Evolutionary conservation across 2,888 invertebrate genomes (phyloP).

Genomic region (Uropetala carovei): DNA sequence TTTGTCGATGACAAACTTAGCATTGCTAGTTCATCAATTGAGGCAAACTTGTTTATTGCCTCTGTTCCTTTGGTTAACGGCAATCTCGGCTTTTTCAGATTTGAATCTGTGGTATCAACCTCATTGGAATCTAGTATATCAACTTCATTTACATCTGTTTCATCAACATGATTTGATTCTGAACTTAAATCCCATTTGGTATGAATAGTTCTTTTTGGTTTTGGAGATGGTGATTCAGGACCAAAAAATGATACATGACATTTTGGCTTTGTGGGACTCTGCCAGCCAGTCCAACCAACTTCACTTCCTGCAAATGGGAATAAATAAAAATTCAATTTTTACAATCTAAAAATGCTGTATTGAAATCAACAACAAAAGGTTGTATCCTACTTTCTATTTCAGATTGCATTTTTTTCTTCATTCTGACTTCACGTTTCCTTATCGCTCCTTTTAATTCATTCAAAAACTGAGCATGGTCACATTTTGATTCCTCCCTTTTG

Average conservation of each 20-base stretch:
- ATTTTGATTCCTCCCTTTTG: not conserved
- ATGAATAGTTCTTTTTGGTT: slow-evolving; percentile 36
- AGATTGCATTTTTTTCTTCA: not conserved
- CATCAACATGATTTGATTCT: not conserved
- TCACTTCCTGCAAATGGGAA: not conserved
- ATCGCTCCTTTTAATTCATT: slow-evolving; percentile 14
- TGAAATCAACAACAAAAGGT: not conserved
- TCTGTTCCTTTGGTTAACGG: not conserved
- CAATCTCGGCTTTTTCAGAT: not conserved
- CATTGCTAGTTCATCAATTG: not conserved
- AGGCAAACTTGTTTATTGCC: slow-evolving; percentile 14
- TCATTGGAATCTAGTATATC: not conserved
- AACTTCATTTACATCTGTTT: not conserved
- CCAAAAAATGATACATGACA: slow-evolving; percentile 18
- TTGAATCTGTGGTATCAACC: not conserved
- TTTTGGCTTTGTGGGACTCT: not conserved
- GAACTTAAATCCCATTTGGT: slow-evolving; percentile 43
- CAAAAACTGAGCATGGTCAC: slow-evolving; percentile 29
- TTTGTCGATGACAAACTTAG: not conserved
- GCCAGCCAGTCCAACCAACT: not conserved
- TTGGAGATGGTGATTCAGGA: slow-evolving; percentile 12
- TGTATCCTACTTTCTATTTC: not conserved
- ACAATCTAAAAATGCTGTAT: not conserved
- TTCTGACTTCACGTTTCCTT: slow-evolving; percentile 28
- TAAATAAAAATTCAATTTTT: not conserved